Percentiles rank a stretch among this genome's conserved stretches.
These are phyloP conservation scores for Rachycentron canadum DNA, from an alignment of 2,797 vertebrate species.

Conservation along the genomic window DNA sequence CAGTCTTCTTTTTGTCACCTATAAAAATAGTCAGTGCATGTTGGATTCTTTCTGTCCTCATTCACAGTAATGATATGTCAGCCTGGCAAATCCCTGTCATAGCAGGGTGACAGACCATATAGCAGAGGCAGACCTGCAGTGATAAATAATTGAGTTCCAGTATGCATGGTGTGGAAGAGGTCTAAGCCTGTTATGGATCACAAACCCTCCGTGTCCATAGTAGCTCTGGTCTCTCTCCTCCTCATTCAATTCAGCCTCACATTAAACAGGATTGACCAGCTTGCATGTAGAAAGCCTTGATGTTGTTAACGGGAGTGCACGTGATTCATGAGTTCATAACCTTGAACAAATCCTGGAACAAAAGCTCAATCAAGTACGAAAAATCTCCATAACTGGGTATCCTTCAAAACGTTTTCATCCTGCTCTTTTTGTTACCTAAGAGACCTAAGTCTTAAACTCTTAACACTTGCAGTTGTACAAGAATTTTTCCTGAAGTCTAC, in stretches of 20 bases:
- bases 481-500: too few species aligned
- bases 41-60: constrained; percentile 45
- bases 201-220: constrained; percentile 30
- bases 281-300: neutral
- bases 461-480: too few species aligned
- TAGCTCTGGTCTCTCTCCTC: constrained; percentile 12
- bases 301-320: neutral
- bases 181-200: constrained; percentile 69
- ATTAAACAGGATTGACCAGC: constrained; percentile 30
- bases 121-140: constrained; percentile 52
- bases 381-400: neutral
- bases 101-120: constrained; percentile 64
- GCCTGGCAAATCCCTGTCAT: constrained; percentile 60
- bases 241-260: constrained; percentile 27
- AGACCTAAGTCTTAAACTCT: neutral
- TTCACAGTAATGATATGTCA: constrained; percentile 61
- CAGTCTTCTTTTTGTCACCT: constrained; percentile 13
- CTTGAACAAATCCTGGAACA: constrained; percentile 4
- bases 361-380: constrained; percentile 9
- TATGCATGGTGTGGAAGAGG: constrained; percentile 54
- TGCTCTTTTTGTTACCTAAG: neutral
- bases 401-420: neutral
- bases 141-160: constrained; percentile 78
- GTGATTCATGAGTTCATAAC: constrained; percentile 10
- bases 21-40: constrained; percentile 53